Percentiles rank a stretch among this genome's conserved stretches.
Evolutionary conservation across 35 echinoderm and acorn worm genomes (phyloP).

Genomic region (Apostichopus japonicus): DNA sequence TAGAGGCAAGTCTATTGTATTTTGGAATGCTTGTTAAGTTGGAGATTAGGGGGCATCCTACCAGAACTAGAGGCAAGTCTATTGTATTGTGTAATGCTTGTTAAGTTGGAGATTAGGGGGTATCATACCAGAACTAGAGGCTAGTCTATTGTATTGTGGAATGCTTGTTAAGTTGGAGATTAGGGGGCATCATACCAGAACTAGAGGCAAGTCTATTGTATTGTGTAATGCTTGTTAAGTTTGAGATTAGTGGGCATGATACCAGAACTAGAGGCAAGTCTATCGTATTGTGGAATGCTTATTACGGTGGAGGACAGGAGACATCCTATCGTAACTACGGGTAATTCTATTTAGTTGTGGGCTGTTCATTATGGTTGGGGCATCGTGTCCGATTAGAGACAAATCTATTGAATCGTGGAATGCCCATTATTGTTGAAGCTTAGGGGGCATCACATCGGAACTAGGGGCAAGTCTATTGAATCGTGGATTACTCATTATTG

Average conservation of each 20-base stretch:
- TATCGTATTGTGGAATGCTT: no score
- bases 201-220: conserved; percentile 67
- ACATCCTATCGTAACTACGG: conserved; percentile 87
- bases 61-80: conserved; percentile 87
- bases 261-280: conserved; percentile 92
- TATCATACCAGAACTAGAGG: conserved; percentile 94
- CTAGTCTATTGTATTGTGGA: not conserved
- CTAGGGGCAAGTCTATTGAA: conserved; percentile 64
- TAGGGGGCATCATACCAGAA: conserved; percentile 89
- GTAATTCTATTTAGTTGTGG: no score
- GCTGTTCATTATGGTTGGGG: no score
- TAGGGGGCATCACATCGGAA: conserved; percentile 92
- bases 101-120: conserved; percentile 83
- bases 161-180: conserved; percentile 64
- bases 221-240: not conserved
- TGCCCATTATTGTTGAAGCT: conserved; percentile 66
- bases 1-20: conserved; percentile 67
- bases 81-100: no score
- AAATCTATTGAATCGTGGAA: not conserved
- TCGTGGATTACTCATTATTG: not conserved
- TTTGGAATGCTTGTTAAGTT: not conserved
- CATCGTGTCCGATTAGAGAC: conserved; percentile 87
- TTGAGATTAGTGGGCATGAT: conserved; percentile 93
- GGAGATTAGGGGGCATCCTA: conserved; percentile 90
- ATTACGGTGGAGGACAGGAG: conserved; percentile 88